Base-by-base conservation (phyloP, 1,140 invertebrate species). In the Atta cephalotes region DNA sequence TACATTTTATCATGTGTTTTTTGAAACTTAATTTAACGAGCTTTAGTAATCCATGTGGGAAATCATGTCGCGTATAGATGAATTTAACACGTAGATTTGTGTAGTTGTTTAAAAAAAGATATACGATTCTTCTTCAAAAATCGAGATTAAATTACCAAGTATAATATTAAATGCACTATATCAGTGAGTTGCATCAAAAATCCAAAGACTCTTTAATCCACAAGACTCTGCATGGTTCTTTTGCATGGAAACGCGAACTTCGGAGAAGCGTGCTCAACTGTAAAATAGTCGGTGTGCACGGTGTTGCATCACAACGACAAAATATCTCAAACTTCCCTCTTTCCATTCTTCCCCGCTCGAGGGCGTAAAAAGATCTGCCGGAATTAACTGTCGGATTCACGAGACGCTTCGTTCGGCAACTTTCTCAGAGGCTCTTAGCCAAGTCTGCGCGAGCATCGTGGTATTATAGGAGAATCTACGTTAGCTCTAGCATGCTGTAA, bases 341-440 rank as follows among this genome's bases (percentile, higher is more conserved):
- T 12, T 6, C 1, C 5, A 0, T 63, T 56, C 62, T 56, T n/a
- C 45, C 1, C 10, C 31, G 49, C 45, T 35, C 49, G 60, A 51
- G 14, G 53, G 14, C 71, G 53, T 82, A 78, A 65, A 89, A 87
- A 89, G 71, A 87, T 87, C 77, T 88, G 66, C 79, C 88, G 71
- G 74, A 84, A 89, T 90, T 89, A 87, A 89, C 39, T 18, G 18
- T 31, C 68, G 70, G 56, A 65, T 39, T 62, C 35, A 66, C 53
- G 80, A 74, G 68, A 78, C 25, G 77, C 12, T 79, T 51, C 39
- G 56, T 63, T 39, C 39, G 56, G 28, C 58, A 76, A 84, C 56
- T 74, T 76, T 62, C 80, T n/a, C 28, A 31, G 25, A 66, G 21
- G 31, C 58, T 90, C 77, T 90, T 80, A 76, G 70, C 86, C 53